These are phyloP conservation scores for Aotus griseimembra DNA, from an alignment of 2,797 vertebrate genomes.

Conservation along the genomic window DNA sequence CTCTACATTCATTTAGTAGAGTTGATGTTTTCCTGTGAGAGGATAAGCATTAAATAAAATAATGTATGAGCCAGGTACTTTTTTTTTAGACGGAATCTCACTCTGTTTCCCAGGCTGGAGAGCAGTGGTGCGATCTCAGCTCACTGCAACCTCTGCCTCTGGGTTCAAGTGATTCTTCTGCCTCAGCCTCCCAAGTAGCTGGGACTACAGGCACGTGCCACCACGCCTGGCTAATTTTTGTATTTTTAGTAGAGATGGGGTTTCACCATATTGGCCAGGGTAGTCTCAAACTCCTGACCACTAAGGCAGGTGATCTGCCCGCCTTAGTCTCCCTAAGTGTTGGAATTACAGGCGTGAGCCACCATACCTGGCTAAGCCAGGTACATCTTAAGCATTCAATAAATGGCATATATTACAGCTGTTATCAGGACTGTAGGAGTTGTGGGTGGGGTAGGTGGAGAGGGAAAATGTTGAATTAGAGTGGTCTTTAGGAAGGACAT, in stretches of 20 bases:
- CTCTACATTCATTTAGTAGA: background rate
- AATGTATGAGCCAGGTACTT: background rate
- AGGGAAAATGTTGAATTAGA: background rate
- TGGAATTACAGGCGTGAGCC: background rate
- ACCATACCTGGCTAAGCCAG: background rate
- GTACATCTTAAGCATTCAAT: background rate
- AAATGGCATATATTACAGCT: background rate
- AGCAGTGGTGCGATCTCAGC: accelerated
- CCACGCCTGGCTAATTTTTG: background rate
- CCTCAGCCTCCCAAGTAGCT: background rate
- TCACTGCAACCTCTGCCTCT: background rate
- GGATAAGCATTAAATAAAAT: background rate
- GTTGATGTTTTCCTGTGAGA: background rate
- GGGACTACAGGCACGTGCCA: background rate
- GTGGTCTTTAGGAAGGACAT: background rate
- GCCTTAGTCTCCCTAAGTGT: background rate
- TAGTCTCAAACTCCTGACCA: background rate
- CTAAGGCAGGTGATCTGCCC: background rate
- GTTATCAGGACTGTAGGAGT: background rate
- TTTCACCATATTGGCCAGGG: background rate
- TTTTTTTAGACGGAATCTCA: background rate
- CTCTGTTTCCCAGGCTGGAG: background rate
- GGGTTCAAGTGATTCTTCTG: background rate
- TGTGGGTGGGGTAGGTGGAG: background rate
- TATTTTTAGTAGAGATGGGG: background rate